Evolutionary conservation across 1,140 invertebrate species (phyloP), one percentile per base, ranked within the genome.

Genomic region (Pectinophora gossypiella): DNA sequence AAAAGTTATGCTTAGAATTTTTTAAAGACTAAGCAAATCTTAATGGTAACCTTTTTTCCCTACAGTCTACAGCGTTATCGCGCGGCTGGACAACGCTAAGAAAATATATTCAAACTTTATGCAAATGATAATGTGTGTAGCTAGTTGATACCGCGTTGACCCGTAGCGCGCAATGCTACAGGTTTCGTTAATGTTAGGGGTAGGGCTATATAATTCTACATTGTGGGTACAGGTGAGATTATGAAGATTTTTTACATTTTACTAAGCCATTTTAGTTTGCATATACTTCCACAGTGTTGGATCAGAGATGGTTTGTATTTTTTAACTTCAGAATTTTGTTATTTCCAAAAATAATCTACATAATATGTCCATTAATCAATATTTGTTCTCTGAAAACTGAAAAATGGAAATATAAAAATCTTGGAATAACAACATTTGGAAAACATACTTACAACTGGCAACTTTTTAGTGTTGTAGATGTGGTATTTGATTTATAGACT

Each of bases 81-180:
- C 64, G 76, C 71, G 80, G 69, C 81, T 70, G 82, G 74, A 79
- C 84, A 70, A 58, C 84, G 57, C 85, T 70, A 72, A 69, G 80
- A 84, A 78, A 80, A 66, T 74, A 59, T 76, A 67, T 68, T 68
- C 61, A 76, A 79, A 75, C 70, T 78, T 77, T 79, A 56, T 72
- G 66, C 68, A 77, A 83, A 84, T 73, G 59, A 61, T 75, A 77
- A 68, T 61, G 80, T 81, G 83, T 85, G 75, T 87, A 87, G 82
- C 84, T 87, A 87, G 82, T 70, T 75, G 44, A 69, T 76, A 43
- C 77, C 82, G 82, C 82, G 82, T 85, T 85, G 84, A 87, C 85
- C 83, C 46, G 87, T 81, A 84, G 87, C 87, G 87, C 86, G 87
- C 87, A 89, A 89, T 89, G 87, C 86, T 87, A 76, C 85, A 70